Conservation (phyloP, 2,888 invertebrate genomes). For the Phymatocera aterrima region DNA sequence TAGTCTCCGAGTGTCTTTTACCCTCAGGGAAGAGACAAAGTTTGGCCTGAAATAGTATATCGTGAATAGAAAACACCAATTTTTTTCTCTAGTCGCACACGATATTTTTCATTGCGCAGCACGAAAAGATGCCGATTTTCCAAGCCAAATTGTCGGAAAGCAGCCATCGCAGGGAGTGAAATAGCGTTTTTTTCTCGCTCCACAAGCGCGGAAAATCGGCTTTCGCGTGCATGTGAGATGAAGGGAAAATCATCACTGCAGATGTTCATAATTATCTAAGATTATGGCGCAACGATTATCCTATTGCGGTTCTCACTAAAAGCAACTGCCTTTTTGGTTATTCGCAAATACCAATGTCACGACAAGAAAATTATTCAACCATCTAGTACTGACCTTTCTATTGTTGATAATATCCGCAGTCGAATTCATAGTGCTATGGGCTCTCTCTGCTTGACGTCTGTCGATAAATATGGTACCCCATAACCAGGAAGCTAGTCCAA, state of each 20-base stretch:
- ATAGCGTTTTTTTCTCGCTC: too few species aligned
- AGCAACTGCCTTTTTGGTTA: not conserved
- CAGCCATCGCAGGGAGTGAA: too few species aligned
- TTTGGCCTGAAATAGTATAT: conserved; percentile 84
- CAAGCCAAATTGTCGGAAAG: too few species aligned
- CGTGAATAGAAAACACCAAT: too few species aligned
- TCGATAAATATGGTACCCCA: conserved; percentile 95
- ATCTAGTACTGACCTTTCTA: conserved; percentile 76
- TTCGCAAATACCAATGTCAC: not conserved
- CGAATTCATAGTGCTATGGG: conserved; percentile 84
- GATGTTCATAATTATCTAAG: too few species aligned
- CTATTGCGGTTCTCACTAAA: not conserved
- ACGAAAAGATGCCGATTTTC: too few species aligned
- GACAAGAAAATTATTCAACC: not conserved
- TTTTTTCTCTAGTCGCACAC: too few species aligned
- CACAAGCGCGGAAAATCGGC: too few species aligned
- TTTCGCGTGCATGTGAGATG: too few species aligned
- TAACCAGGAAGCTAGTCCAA: conserved; percentile 90
- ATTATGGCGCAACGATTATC: too few species aligned
- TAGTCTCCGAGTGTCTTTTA: conserved; percentile 86
- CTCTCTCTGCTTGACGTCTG: conserved; percentile 83
- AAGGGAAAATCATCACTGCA: too few species aligned
- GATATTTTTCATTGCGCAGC: too few species aligned
- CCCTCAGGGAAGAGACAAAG: conserved; percentile 96
- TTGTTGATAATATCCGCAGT: conserved; percentile 82